Conservation (phyloP, 2,113 vertebrate genomes). For the Toxotes chatareus region DNA sequence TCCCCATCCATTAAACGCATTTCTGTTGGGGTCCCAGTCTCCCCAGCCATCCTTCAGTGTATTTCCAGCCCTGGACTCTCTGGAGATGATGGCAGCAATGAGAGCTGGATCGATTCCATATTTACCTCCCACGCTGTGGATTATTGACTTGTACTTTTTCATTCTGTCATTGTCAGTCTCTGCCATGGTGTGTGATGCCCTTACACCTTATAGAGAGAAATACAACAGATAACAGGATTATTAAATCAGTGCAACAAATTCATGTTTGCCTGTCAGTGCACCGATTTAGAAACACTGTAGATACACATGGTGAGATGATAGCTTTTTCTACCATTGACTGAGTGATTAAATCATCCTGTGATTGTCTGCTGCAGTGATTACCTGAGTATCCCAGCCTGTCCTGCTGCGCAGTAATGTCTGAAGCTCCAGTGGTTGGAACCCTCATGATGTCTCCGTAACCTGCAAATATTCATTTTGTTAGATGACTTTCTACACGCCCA, state of each 20-base stretch:
- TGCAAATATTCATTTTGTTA: neutral
- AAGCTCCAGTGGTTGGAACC: slow-evolving; percentile 50
- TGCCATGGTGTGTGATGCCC: slow-evolving; percentile 61
- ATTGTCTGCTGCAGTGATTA: slow-evolving; percentile 16
- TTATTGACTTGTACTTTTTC: slow-evolving; percentile 42
- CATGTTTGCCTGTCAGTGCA: neutral
- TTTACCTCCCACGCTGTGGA: neutral
- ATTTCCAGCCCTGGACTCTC: slow-evolving; percentile 73
- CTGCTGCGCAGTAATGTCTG: neutral
- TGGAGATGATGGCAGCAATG: slow-evolving; percentile 77
- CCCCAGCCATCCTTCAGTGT: slow-evolving; percentile 29
- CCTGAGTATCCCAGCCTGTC: slow-evolving; percentile 29
- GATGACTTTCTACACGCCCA: neutral
- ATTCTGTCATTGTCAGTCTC: slow-evolving; percentile 38
- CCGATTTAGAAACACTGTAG: neutral
- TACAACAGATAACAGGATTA: neutral
- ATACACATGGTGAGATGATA: neutral
- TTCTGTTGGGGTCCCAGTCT: slow-evolving; percentile 39
- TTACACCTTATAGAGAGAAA: slow-evolving; percentile 20
- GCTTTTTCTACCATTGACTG: neutral
- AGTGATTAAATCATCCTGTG: neutral
- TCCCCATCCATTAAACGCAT: no score
- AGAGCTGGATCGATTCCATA: slow-evolving; percentile 53
- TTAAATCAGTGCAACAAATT: neutral
- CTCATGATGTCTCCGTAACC: slow-evolving; percentile 52